Evolutionary conservation across 2,797 vertebrate species (phyloP), one percentile per base, ranked within the genome.

Genomic region (Dromococcyx pavoninus): DNA sequence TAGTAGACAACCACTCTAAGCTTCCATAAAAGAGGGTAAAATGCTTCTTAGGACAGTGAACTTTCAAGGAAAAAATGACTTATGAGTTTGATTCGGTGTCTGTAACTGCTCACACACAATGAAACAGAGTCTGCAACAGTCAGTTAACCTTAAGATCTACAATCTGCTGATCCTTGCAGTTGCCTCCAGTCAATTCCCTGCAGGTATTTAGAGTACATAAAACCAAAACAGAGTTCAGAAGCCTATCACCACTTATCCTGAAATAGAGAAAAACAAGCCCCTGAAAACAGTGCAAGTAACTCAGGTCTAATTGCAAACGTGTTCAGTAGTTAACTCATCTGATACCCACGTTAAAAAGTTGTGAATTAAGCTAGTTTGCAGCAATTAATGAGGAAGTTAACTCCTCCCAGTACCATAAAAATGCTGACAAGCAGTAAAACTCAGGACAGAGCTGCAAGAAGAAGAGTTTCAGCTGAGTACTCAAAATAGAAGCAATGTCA

Each of bases 381-480:
- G 43, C 54, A 83, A 69, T 61, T 83, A 77, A 89, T 83, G n/a
- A 88, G 93, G 95, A 96, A 96, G 85, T 66, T 67, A 48, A 83
- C 56, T 95, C 79, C 54, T 88, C 25, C 54, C 50, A 79, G 27
- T 25, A 39, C 11, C 13, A 58, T 57, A 92, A 89, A 95, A 89
- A 85, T 18, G 93, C 93, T 95, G 93, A 94, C 89, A 83, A 82
- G 51, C 85, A 75, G 62, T 50, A 64, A 10, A 89, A 35, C 58
- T 69, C 58, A 17, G 0, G 73, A n/a, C 50, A 80, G 37, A 89
- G 54, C 74, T 73, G 48, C 32, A 64, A 64, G 21, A 89, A 30
- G 28, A 86, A 75, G 13, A 53, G 17, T 90, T 93, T 81, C 57
- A 87, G 88, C 66, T 48, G 58, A 46, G 58, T 71, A 53, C 87